phyloP scores from a whole-genome alignment of 2,888 invertebrate species.

The Rotaria sp. region DNA sequence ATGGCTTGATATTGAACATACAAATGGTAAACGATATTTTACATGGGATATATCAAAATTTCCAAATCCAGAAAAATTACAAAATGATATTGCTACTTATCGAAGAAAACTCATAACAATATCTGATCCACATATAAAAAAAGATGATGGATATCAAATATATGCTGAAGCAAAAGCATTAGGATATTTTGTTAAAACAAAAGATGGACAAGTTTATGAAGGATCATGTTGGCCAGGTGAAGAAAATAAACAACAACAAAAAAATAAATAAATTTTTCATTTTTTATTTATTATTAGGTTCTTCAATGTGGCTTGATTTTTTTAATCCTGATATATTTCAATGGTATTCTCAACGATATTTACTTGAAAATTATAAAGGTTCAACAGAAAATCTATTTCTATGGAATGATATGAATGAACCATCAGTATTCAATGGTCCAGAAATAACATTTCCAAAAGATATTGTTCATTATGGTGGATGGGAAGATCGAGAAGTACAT shows the following conservation, averaged over 20 bases:
- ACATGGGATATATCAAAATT: constrained; percentile 92
- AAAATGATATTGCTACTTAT: constrained; percentile 75
- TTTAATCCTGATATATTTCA: constrained; percentile 74
- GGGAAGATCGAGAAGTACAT: constrained; percentile 86
- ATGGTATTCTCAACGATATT: constrained; percentile 67
- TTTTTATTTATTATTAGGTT: constrained; percentile 53
- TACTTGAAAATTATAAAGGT: constrained; percentile 69
- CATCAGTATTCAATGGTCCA: constrained; percentile 94
- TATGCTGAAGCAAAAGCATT: constrained; percentile 73
- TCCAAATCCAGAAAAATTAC: constrained; percentile 75
- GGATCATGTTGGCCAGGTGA: constrained; percentile 95
- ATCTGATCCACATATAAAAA: constrained; percentile 94
- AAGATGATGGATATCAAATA: constrained; percentile 74
- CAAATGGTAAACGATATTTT: constrained; percentile 90
- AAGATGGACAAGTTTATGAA: constrained; percentile 82
- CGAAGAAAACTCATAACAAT: constrained; percentile 87
- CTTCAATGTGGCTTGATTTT: constrained; percentile 88
- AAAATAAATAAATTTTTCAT: too few relatives aligned
- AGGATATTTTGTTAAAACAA: constrained; percentile 79
- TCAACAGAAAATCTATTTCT: constrained; percentile 72
- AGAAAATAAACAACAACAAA: neutral
- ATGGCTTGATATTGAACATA: constrained; percentile 98
- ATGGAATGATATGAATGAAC: constrained; percentile 99
- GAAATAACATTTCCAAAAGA: constrained; percentile 97
- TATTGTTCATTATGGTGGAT: constrained; percentile 73